These are phyloP conservation scores for Takifugu rubripes DNA, from an alignment of 2,797 vertebrate genomes.

Conservation along the genomic window DNA sequence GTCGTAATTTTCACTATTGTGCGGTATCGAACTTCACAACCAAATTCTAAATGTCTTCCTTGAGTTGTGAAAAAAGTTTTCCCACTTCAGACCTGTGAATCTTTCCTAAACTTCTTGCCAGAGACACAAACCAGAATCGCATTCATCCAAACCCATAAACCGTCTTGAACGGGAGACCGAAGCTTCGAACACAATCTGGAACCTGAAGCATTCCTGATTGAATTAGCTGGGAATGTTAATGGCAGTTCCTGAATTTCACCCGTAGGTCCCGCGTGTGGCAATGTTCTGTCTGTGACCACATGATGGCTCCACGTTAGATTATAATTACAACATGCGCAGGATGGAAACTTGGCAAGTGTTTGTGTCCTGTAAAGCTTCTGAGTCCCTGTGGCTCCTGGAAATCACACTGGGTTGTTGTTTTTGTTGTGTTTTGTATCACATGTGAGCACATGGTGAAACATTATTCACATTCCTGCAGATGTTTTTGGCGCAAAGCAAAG, in stretches of 20 bases:
- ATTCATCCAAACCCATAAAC: no score
- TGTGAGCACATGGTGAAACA: neutral
- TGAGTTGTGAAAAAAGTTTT: no score
- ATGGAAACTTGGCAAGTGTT: neutral
- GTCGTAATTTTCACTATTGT: no score
- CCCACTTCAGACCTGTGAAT: no score
- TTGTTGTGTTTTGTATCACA: neutral
- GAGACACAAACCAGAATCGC: no score
- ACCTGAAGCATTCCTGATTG: slow-evolving; percentile 2
- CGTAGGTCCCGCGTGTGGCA: neutral
- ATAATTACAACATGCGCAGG: neutral
- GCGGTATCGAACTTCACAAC: no score
- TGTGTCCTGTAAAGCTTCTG: neutral
- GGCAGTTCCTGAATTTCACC: slow-evolving; percentile 7
- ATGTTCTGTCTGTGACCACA: neutral
- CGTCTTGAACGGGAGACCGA: slow-evolving; percentile 15
- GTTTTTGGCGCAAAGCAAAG: no score
- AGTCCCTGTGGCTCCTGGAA: no score
- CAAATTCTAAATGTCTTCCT: no score
- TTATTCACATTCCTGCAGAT: neutral
- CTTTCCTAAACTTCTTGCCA: no score
- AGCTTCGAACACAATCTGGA: slow-evolving; percentile 19
- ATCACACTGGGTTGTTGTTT: neutral
- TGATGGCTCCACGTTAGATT: neutral
- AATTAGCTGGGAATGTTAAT: slow-evolving; percentile 10